A percentile compares a stretch with the other conserved stretches of the same genome.
Evolutionary conservation across 2,113 vertebrate genomes (phyloP).

Genomic region (Reinhardtius hippoglossoides): DNA sequence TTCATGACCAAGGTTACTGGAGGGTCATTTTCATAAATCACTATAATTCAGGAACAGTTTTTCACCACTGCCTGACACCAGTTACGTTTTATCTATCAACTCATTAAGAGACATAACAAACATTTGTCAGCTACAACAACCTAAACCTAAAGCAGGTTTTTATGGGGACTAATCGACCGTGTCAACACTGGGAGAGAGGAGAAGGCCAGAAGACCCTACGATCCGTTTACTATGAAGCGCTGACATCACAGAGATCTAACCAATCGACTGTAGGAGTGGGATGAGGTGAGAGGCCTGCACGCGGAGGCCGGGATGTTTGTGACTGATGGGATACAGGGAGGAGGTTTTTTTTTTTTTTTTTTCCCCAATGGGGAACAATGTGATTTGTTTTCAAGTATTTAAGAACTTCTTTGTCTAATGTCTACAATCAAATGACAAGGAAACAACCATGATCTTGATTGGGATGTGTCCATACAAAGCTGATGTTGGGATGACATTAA

Average conservation of each 20-base stretch:
- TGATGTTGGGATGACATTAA: slow-evolving; percentile 28
- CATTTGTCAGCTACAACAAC: not conserved
- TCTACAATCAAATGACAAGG: slow-evolving; percentile 35
- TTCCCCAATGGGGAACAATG: too few species aligned
- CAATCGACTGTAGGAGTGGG: slow-evolving; percentile 12
- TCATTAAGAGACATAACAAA: not conserved
- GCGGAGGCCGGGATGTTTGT: slow-evolving; percentile 48
- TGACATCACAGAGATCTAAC: slow-evolving; percentile 46
- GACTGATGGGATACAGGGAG: slow-evolving; percentile 47
- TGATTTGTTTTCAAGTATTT: not conserved
- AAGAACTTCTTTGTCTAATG: not conserved
- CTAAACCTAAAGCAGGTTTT: slow-evolving; percentile 7
- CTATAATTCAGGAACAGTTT: not conserved
- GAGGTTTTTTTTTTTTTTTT: slow-evolving; percentile 3
- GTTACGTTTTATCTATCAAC: not conserved
- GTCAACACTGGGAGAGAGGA: not conserved
- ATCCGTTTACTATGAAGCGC: not conserved
- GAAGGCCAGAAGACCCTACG: not conserved
- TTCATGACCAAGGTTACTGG: not conserved
- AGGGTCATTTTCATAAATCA: not conserved
- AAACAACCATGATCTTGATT: slow-evolving; percentile 4
- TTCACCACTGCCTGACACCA: not conserved
- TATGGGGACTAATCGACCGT: not conserved
- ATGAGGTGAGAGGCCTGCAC: slow-evolving; percentile 43
- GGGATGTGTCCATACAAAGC: slow-evolving; percentile 26